Evolutionary conservation across 1,140 invertebrate genomes (phyloP).

Genomic region (Drosophila jambulina): DNA sequence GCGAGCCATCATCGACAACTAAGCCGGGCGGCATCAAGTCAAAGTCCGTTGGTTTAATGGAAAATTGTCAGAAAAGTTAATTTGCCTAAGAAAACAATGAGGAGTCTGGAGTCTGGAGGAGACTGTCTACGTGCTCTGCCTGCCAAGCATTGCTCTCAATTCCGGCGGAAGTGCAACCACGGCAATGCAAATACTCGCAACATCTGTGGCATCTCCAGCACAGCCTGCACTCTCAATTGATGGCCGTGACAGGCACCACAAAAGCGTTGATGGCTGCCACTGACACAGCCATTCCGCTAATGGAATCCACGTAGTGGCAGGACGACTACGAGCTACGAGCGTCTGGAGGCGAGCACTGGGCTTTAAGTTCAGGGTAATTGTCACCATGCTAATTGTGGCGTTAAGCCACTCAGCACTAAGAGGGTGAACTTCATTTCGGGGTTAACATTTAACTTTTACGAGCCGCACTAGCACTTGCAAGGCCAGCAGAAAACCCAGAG

Average conservation of each 20-base stretch:
- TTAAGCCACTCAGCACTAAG: slow-evolving; percentile 64
- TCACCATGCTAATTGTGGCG: slow-evolving; percentile 50
- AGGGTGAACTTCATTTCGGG: slow-evolving; percentile 21
- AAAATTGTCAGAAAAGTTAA: slow-evolving; percentile 52
- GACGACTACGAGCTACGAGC: not conserved
- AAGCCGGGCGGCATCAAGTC: slow-evolving; percentile 39
- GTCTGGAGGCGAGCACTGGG: not conserved
- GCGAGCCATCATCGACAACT: slow-evolving; percentile 38
- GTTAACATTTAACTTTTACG: slow-evolving; percentile 47
- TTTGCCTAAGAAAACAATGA: slow-evolving; percentile 68
- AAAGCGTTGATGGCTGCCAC: slow-evolving; percentile 39
- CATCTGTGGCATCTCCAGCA: slow-evolving; percentile 1
- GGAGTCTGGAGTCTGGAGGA: slow-evolving; percentile 7
- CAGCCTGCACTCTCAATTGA: slow-evolving; percentile 47
- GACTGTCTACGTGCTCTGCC: slow-evolving; percentile 49
- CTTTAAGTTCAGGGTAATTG: slow-evolving; percentile 38
- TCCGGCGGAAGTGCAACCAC: slow-evolving; percentile 55
- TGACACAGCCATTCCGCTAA: slow-evolving; percentile 41
- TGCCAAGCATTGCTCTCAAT: slow-evolving; percentile 22
- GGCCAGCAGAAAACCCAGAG: slow-evolving; percentile 56
- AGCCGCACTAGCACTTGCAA: slow-evolving; percentile 48
- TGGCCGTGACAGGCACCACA: slow-evolving; percentile 48
- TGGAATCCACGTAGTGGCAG: slow-evolving; percentile 24
- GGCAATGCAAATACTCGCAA: slow-evolving; percentile 24
- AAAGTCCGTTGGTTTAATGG: slow-evolving; percentile 43